Evolutionary conservation across 2,113 vertebrate genomes (phyloP).

Genomic region (Clarias macrocephalus): DNA sequence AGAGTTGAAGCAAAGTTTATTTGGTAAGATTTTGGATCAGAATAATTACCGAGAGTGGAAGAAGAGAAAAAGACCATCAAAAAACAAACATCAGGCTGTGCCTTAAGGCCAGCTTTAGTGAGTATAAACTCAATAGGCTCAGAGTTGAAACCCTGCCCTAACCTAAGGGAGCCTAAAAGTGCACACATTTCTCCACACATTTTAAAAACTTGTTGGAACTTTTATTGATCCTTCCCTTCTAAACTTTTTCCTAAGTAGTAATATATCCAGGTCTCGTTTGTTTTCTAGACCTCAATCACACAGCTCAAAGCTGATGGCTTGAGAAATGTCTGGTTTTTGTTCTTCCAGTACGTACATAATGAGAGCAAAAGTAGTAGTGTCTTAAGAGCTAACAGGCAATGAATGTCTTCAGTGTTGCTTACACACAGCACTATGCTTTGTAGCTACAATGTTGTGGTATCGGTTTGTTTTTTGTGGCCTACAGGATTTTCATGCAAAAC

Average conservation of each 20-base stretch:
- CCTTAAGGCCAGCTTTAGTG: slow-evolving; percentile 27
- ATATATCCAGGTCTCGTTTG: not conserved
- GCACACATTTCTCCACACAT: not conserved
- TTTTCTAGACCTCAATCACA: not conserved
- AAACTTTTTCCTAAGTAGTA: not conserved
- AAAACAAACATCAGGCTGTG: slow-evolving; percentile 25
- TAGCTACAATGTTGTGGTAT: not conserved
- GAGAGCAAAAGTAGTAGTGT: not conserved
- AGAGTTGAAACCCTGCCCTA: slow-evolving; percentile 28
- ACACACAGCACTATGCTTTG: slow-evolving; percentile 1
- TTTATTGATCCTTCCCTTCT: not conserved
- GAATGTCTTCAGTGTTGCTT: not conserved
- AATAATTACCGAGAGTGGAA: slow-evolving; percentile 32
- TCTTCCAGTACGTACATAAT: not conserved
- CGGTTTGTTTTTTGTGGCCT: not conserved
- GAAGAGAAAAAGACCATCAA: not conserved
- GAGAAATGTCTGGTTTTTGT: not conserved
- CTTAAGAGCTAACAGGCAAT: not conserved
- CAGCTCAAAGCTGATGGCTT: not conserved
- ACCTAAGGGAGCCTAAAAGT: slow-evolving; percentile 18
- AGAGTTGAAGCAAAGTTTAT: slow-evolving; percentile 35
- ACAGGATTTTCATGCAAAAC: not conserved
- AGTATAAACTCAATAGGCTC: slow-evolving; percentile 18
- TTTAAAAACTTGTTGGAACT: slow-evolving; percentile 7
- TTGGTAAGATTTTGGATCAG: slow-evolving; percentile 36